Base-by-base conservation (phyloP, 2,113 vertebrate species). In the Natator depressus region DNA sequence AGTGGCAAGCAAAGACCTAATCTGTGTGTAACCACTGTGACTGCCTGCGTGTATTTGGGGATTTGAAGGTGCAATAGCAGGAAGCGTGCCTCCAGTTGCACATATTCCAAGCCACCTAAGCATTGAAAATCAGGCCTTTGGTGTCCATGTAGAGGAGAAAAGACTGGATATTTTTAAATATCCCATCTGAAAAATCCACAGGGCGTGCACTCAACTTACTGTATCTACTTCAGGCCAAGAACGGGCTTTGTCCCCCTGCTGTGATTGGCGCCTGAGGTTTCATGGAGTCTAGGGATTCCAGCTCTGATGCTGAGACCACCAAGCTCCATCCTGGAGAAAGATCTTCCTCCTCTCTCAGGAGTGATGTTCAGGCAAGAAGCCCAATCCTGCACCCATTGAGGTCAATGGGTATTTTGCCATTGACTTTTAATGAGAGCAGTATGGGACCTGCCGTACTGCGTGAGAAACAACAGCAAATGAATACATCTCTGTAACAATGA, bases 341-440 rank as follows among this genome's bases (percentile, higher is more conserved):
- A 19, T 24, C 19, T 19, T 5, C 51, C 4, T 1, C 1, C n/a
- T 75, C n/a, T 75, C 17, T 24, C 1, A 57, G 31, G 25, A 5
- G 19, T 38, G 24, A 2, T 46, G 7, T 27, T 3, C 59, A 5
- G 59, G 29, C 1, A 8, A 5, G 53, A 49, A 31, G 0, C 29
- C 59, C 59, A 65, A 35, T 31, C 31, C 38, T 75, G n/a, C 69
- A 22, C 22, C 7, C n/a, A 38, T 9, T 20, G 20, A 75, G 10
- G 20, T 75, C n/a, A 75, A 75, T 17, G 29, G 17, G 49, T 2
- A 29, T 69, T 80, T 86, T n/a, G 79, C 83, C 76, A 55, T 47
- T 3, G 16, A 19, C 16, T 3, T 0, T 1, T 46, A 1, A 3
- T 0, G 1, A 47, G 11, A n/a, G 53, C 47, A 24, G 46, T 12